phyloP scores from a whole-genome alignment of 2,888 invertebrate genomes.

The Drosophila leonis region DNA sequence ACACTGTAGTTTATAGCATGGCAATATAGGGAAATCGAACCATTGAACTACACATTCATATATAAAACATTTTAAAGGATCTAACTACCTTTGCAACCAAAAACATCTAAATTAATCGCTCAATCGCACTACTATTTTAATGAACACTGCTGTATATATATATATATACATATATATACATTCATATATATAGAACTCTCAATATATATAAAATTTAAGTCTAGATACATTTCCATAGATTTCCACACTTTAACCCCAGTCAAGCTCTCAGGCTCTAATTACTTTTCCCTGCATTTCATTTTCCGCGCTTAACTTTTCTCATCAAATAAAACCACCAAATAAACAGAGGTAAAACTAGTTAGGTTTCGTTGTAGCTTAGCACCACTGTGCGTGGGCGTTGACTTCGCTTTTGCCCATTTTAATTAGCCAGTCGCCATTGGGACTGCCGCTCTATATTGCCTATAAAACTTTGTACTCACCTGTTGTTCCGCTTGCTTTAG shows the following conservation, averaged over 20 bases:
- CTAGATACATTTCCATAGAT: no score
- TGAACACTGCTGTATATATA: no score
- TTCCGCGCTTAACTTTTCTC: background rate
- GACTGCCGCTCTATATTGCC: background rate
- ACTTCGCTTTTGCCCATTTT: background rate
- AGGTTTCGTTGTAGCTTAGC: background rate
- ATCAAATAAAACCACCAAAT: background rate
- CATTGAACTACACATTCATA: no score
- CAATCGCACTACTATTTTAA: no score
- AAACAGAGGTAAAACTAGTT: background rate
- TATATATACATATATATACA: no score
- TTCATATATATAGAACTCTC: no score
- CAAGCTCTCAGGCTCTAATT: background rate
- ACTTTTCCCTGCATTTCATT: background rate
- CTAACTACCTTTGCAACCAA: no score
- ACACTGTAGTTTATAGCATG: no score
- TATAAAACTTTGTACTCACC: background rate
- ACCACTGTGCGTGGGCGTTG: slow-evolving; percentile 1
- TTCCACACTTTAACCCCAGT: background rate
- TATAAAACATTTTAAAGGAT: no score
- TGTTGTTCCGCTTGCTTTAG: slow-evolving; percentile 32
- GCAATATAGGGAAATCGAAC: no score
- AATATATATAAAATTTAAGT: no score
- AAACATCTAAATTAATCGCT: no score
- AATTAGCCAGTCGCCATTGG: slow-evolving; percentile 5